Evolutionary conservation across 2,113 vertebrate species (phyloP).

Genomic region (Mesembrinibis cayennensis): DNA sequence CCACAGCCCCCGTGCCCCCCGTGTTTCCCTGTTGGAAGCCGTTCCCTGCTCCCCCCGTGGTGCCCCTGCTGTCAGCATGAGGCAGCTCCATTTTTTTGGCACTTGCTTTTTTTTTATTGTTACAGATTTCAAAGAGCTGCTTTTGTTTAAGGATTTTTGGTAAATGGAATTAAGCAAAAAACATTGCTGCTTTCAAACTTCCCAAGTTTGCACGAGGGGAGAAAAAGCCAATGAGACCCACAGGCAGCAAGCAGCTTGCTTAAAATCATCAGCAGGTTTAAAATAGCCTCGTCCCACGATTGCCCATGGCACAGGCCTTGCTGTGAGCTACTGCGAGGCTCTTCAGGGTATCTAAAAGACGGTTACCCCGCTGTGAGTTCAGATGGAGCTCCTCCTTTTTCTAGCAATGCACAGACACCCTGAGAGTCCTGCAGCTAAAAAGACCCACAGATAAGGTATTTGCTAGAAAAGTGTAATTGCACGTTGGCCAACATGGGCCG

Average conservation of each 20-base stretch:
- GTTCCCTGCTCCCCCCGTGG: not conserved
- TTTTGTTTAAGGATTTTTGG: not conserved
- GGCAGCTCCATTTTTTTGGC: not conserved
- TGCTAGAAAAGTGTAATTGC: not conserved
- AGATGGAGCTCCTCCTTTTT: not conserved
- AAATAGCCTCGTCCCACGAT: not conserved
- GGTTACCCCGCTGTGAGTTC: no score
- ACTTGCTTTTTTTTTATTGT: not conserved
- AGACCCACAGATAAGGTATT: not conserved
- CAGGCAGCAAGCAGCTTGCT: not conserved
- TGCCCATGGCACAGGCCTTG: not conserved
- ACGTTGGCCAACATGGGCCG: fast-evolving
- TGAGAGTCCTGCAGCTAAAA: not conserved
- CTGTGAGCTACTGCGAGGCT: not conserved
- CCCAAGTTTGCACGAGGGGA: fast-evolving
- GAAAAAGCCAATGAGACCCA: not conserved
- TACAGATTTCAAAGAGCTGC: not conserved
- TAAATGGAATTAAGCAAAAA: not conserved
- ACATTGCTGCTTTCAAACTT: not conserved
- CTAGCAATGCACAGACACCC: not conserved
- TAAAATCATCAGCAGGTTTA: not conserved
- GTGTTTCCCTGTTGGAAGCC: not conserved
- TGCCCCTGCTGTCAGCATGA: not conserved
- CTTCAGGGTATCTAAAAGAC: not conserved
- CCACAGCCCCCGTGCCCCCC: not conserved